Conservation (phyloP, 2,113 vertebrate species). For the Glaucomys volans region DNA sequence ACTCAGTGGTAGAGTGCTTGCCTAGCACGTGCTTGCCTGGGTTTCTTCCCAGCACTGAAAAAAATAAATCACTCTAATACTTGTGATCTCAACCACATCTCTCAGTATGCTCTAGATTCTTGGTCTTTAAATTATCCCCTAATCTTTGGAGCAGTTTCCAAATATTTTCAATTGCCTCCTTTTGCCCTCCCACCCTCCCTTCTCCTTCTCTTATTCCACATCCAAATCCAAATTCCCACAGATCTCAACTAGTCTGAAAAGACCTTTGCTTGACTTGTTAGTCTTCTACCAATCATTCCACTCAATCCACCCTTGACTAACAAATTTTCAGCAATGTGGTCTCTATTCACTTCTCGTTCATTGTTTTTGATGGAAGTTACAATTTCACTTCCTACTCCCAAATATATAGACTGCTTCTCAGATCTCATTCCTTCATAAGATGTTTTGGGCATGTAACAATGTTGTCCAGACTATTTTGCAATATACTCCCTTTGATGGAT, state of each 20-base stretch:
- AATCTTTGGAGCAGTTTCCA: constrained; percentile 43
- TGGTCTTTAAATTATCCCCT: not conserved
- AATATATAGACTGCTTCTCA: not conserved
- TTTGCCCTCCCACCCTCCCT: not conserved
- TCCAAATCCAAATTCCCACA: not conserved
- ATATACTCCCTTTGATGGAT: not conserved
- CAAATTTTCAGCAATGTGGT: not conserved
- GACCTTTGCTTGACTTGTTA: not conserved
- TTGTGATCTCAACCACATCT: not conserved
- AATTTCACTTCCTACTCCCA: constrained; percentile 10
- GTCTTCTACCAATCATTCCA: not conserved
- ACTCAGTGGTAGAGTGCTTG: not conserved
- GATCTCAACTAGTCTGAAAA: constrained; percentile 35
- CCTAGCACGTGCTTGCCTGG: not conserved
- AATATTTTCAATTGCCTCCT: constrained; percentile 5
- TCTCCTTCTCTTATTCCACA: not conserved
- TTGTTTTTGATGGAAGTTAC: not conserved
- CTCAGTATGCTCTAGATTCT: not conserved
- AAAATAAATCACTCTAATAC: not conserved
- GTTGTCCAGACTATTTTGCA: not conserved
- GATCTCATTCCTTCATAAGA: not conserved
- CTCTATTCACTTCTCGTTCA: not conserved
- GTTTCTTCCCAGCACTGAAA: not conserved
- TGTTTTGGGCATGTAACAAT: not conserved
- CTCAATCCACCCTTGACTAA: not conserved